These are phyloP conservation scores for Gila orcuttii DNA, from an alignment of 2,113 vertebrate species.

Conservation along the genomic window DNA sequence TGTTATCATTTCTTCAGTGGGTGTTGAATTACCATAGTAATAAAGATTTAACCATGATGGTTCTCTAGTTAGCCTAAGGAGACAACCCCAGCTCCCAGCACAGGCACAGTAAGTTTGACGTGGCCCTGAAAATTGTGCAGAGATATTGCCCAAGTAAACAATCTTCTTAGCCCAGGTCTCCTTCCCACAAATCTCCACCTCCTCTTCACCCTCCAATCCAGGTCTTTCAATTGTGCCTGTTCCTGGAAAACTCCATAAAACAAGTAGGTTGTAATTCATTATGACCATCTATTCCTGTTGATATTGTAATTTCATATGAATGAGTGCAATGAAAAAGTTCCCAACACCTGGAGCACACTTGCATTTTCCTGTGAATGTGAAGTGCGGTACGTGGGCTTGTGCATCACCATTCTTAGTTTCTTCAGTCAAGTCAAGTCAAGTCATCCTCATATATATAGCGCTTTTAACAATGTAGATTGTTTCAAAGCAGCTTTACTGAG, in stretches of 20 bases:
- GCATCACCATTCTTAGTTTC: background rate
- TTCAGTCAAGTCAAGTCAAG: background rate
- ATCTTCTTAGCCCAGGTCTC: constrained; percentile 48
- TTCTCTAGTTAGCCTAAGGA: constrained; percentile 66
- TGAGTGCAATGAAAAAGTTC: constrained; percentile 43
- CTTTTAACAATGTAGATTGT: too few species aligned
- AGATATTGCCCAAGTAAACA: constrained; percentile 73
- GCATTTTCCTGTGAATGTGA: constrained; percentile 26
- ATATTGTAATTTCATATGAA: constrained; percentile 54
- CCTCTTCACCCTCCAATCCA: background rate
- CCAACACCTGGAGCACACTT: constrained; percentile 46
- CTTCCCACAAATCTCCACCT: constrained; percentile 61
- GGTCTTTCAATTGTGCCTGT: constrained; percentile 39
- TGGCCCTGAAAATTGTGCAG: constrained; percentile 67
- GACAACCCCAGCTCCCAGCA: constrained; percentile 64
- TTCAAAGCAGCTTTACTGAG: too few species aligned
- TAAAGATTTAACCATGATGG: constrained; percentile 75
- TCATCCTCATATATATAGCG: too few species aligned
- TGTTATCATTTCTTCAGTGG: constrained; percentile 55
- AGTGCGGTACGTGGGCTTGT: background rate
- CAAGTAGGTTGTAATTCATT: constrained; percentile 44
- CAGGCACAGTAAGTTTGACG: constrained; percentile 69
- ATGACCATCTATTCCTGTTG: constrained; percentile 52
- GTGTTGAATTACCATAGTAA: constrained; percentile 67
- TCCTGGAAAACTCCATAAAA: constrained; percentile 53